phyloP scores from a whole-genome alignment of 1,140 invertebrate genomes.

The Cotesia vestalis region DNA sequence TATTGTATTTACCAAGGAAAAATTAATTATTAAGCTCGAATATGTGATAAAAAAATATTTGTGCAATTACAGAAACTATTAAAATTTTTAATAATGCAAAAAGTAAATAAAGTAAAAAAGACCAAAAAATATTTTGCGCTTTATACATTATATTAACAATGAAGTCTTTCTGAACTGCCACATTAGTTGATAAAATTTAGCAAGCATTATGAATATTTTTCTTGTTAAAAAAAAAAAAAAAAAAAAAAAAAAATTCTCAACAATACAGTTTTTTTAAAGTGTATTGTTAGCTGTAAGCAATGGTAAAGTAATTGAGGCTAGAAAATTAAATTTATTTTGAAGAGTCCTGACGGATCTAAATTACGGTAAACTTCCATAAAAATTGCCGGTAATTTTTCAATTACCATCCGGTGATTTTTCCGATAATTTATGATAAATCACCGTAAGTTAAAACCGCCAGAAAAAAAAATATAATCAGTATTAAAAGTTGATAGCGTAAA shows the following conservation, averaged over 20 bases:
- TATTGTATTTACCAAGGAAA: conserved; percentile 21
- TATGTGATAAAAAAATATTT: conserved; percentile 9
- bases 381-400: no score
- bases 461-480: neutral
- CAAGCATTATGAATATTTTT: no score
- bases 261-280: no score
- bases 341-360: no score
- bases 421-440: no score
- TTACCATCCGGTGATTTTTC: no score
- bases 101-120: conserved; percentile 9
- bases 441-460: neutral
- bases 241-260: neutral
- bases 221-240: neutral
- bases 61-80: neutral
- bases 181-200: conserved; percentile 25
- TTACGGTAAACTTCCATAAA: no score
- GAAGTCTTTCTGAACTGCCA: conserved; percentile 43
- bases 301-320: no score
- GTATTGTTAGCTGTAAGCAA: no score
- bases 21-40: neutral
- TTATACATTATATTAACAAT: conserved; percentile 29
- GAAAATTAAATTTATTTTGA: no score
- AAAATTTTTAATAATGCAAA: neutral
- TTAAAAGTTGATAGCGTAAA: neutral
- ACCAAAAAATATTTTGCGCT: conserved; percentile 9